Evolutionary conservation across 2,113 vertebrate genomes (phyloP), one percentile per base, ranked within the genome.

Genomic region (Plectropomus leopardus): DNA sequence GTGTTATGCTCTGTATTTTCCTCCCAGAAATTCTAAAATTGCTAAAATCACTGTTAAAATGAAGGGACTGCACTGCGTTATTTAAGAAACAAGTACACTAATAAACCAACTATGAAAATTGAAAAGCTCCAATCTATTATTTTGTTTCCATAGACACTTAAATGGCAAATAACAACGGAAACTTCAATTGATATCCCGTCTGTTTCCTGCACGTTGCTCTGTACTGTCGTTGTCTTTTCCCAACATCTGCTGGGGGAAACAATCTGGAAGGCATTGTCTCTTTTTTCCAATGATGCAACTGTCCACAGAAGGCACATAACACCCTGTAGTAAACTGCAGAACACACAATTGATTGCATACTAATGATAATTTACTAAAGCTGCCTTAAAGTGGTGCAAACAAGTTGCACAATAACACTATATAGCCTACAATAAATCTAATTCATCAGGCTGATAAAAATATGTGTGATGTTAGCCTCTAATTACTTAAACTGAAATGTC

Each of bases 201-300:
- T 89, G 86, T 86, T 89, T 92, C 88, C 63, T 88, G 88, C 79
- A 76, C 82, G 78, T 66, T 68, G 14, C 60, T 86, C 74, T 74
- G 48, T 40, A 66, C 73, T 85, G 86, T 84, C 78, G 42, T 66
- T 34, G 45, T 84, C 86, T 71, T 71, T 81, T 82, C 69, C 81
- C 30, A 83, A 88, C 87, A 92, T 92, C 85, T 90, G 92, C 79
- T 53, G 53, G 42, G 70, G 84, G 80, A 88, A 87, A 82, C 72
- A 92, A 88, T 93, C 76, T 92, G 91, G 83, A 93, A 94, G 86
- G 68, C 85, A 89, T 90, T 80, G 79, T 83, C 80, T 92, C 55
- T 87, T 84, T 93, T 93, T 93, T 93, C 91, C 87, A 82, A 57
- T 86, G 89, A 92, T 90, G 76, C 83, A 93, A 85, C 85, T 64